These are phyloP conservation scores for Spilosoma lubricipeda DNA, from an alignment of 2,888 invertebrate genomes.

Conservation along the genomic window DNA sequence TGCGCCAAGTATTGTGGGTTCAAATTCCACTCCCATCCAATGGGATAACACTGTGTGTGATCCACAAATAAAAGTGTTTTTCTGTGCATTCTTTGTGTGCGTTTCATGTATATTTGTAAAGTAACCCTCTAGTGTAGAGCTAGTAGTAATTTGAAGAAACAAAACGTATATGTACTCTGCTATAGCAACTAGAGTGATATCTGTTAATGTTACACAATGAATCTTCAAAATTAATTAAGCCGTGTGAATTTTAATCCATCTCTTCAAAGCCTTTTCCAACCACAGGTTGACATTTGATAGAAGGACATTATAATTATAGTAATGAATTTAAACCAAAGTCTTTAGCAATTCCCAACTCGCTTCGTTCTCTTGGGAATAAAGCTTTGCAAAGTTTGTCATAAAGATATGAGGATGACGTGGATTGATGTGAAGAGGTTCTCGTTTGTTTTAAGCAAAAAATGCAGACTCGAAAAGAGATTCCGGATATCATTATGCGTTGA, in stretches of 20 bases:
- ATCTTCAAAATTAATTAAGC: background rate
- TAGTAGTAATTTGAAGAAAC: no score
- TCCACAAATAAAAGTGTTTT: no score
- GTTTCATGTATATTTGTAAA: no score
- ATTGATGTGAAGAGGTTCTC: slow-evolving; percentile 20
- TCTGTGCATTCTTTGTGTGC: no score
- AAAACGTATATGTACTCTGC: background rate
- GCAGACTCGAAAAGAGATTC: slow-evolving; percentile 24
- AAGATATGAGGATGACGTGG: slow-evolving; percentile 23
- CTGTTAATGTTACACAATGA: background rate
- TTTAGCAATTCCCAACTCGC: background rate
- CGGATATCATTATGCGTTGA: slow-evolving; percentile 18
- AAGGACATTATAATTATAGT: background rate
- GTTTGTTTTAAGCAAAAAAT: slow-evolving; percentile 20
- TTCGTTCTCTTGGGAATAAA: background rate
- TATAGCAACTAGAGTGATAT: background rate
- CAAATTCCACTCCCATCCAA: no score
- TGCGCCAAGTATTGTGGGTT: no score
- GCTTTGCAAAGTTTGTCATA: slow-evolving; percentile 19
- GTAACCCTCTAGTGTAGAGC: no score
- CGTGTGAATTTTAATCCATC: background rate
- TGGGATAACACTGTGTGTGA: no score
- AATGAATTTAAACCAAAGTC: slow-evolving; percentile 14
- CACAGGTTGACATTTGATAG: background rate
- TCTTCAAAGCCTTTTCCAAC: background rate